These are phyloP conservation scores for Rhopalosiphum nymphaeae DNA, from an alignment of 2,888 invertebrate species.

Conservation along the genomic window DNA sequence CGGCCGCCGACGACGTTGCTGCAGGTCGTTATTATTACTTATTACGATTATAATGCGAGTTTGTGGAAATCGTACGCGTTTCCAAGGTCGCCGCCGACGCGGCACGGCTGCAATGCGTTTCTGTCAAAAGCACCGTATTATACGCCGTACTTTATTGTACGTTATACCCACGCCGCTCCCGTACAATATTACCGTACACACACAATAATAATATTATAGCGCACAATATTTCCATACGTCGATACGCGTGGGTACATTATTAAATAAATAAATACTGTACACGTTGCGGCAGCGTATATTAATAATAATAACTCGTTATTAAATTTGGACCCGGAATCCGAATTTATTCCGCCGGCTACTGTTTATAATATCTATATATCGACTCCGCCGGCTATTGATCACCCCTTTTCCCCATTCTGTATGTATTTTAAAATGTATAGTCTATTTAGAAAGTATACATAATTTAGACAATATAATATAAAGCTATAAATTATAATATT, in stretches of 20 bases:
- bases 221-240: not conserved
- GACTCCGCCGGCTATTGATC: no score
- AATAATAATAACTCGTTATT: no score
- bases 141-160: not conserved
- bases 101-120: not conserved
- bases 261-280: not conserved
- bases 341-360: no score
- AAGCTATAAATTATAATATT: no score
- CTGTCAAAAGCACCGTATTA: slow-evolving; percentile 21
- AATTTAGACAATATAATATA: no score
- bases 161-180: not conserved
- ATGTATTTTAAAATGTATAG: no score
- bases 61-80: not conserved
- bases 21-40: not conserved
- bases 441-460: no score
- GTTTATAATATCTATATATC: no score
- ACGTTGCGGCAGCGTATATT: no score
- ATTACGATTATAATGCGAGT: not conserved
- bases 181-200: not conserved
- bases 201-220: not conserved
- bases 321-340: no score
- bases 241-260: not conserved
- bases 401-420: no score
- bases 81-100: slow-evolving; percentile 10
- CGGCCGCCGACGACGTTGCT: not conserved